Evolutionary conservation across 2,888 invertebrate species (phyloP).

Genomic region (Amblyjoppa proteus): DNA sequence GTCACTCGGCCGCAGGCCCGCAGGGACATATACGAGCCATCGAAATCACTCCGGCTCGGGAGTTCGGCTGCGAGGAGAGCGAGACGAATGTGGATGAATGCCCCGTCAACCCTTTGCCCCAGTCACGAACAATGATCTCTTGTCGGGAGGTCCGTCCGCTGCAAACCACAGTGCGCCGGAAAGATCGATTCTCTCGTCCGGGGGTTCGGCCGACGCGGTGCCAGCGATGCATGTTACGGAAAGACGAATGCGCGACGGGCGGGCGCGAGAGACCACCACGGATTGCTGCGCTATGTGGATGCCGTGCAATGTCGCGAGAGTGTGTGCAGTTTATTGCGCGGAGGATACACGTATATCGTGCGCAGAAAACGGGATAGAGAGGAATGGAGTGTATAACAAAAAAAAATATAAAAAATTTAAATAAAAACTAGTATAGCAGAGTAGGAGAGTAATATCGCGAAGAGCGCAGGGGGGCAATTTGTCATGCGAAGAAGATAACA

Average conservation of each 20-base stretch:
- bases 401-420: neutral
- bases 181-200: constrained; percentile 50
- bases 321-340: neutral
- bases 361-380: constrained; percentile 3
- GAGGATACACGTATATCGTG: constrained; percentile 9
- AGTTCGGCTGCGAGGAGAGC: neutral
- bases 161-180: constrained; percentile 39
- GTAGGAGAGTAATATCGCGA: constrained; percentile 18
- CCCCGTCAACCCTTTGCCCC: constrained; percentile 23
- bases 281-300: constrained; percentile 14
- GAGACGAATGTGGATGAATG: constrained; percentile 28
- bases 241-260: constrained; percentile 35
- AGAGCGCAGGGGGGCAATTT: constrained; percentile 58
- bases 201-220: neutral
- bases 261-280: constrained; percentile 13
- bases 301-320: neutral
- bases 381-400: neutral
- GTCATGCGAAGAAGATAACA: constrained; percentile 65
- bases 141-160: constrained; percentile 46
- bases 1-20: neutral
- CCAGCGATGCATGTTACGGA: constrained; percentile 11
- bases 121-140: constrained; percentile 60
- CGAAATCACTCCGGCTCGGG: neutral
- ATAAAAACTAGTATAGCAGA: neutral
- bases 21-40: neutral